Conservation (phyloP, 2,113 vertebrate genomes). For the Tapirus terrestris region DNA sequence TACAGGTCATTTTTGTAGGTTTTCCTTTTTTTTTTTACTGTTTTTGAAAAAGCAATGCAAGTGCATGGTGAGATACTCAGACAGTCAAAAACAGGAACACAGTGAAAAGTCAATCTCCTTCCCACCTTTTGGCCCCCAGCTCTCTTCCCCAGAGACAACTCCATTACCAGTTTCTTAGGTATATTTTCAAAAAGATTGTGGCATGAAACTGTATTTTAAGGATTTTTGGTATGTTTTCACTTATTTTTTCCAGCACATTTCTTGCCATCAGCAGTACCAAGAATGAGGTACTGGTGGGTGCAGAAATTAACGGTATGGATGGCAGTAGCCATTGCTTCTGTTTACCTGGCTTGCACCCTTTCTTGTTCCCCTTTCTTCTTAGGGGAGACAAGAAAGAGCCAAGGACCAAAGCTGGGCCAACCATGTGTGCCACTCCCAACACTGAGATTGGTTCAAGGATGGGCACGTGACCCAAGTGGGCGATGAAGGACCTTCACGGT, state of each 20-base stretch:
- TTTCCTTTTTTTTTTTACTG: not conserved
- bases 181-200: not conserved
- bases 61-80: not conserved
- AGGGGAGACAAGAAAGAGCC: not conserved
- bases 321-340: not conserved
- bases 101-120: not conserved
- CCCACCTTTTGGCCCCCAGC: not conserved
- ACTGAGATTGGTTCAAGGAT: not conserved
- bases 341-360: not conserved
- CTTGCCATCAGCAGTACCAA: accelerated
- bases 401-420: not conserved
- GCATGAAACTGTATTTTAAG: not conserved
- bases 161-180: not conserved
- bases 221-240: not conserved
- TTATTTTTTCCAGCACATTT: not conserved
- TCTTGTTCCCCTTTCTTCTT: not conserved
- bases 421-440: not conserved
- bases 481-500: not conserved
- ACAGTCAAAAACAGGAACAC: not conserved
- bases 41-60: not conserved
- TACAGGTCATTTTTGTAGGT: not conserved
- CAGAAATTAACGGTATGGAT: not conserved
- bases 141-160: not conserved
- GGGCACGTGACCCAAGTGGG: not conserved
- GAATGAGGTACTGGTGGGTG: not conserved